Percentiles rank a stretch among this genome's conserved stretches.
phyloP scores from a whole-genome alignment of 2,797 vertebrate genomes.

The Esox masquinongy region DNA sequence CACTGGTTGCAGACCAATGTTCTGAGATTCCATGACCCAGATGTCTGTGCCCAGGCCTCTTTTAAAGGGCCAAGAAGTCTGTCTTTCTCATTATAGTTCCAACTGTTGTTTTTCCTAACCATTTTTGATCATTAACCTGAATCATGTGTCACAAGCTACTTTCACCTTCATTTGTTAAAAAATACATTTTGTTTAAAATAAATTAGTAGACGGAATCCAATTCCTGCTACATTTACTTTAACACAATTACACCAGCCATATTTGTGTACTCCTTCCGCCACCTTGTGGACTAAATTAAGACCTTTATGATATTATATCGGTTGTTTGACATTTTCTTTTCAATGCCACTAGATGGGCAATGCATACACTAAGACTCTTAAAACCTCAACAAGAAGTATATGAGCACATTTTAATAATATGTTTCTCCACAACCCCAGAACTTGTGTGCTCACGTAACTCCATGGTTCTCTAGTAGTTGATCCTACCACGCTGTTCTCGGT shows the following conservation, averaged over 20 bases:
- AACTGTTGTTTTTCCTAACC: conserved; percentile 66
- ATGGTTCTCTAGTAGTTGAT: too few species aligned
- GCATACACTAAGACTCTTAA: too few species aligned
- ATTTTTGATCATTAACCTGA: conserved; percentile 55
- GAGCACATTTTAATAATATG: too few species aligned
- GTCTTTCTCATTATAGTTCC: conserved; percentile 48
- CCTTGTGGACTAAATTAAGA: conserved; percentile 53
- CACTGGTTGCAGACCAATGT: background rate
- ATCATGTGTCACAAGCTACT: conserved; percentile 37
- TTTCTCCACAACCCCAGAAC: too few species aligned
- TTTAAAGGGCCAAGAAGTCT: conserved; percentile 19
- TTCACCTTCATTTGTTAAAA: conserved; percentile 22
- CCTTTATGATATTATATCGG: background rate
- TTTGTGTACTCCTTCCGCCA: conserved; percentile 49
- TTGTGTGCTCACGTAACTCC: too few species aligned
- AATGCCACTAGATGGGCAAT: background rate
- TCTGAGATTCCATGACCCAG: background rate
- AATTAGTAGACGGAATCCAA: conserved; percentile 33
- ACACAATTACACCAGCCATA: background rate
- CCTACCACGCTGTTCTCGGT: too few species aligned
- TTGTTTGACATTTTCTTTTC: background rate
- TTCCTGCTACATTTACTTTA: conserved; percentile 33
- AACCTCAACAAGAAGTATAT: too few species aligned
- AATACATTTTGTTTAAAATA: conserved; percentile 22
- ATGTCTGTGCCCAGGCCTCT: background rate